phyloP scores from a whole-genome alignment of 2,888 invertebrate genomes.

The Electrophaes corylata region DNA sequence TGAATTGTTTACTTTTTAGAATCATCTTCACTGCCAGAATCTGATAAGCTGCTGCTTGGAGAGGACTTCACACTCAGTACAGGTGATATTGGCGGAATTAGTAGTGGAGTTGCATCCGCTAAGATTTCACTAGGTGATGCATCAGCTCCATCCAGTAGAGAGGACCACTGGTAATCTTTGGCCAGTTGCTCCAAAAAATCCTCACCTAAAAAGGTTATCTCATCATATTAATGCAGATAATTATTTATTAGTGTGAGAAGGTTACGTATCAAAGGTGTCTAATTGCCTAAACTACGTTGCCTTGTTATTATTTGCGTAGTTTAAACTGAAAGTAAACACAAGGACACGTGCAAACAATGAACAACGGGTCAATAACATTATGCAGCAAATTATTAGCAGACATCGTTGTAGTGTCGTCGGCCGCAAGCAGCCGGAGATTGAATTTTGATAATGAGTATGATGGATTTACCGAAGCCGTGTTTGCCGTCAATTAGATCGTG shows the following conservation, averaged over 20 bases:
- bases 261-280: conserved; percentile 1
- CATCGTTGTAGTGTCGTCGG: conserved; percentile 52
- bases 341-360: conserved; percentile 55
- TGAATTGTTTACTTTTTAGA: conserved; percentile 65
- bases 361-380: conserved; percentile 58
- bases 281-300: conserved; percentile 9
- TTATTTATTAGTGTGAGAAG: conserved; percentile 6
- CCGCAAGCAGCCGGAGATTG: conserved; percentile 51
- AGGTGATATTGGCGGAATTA: conserved; percentile 72
- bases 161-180: conserved; percentile 74
- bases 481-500: conserved; percentile 63
- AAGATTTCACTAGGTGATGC: conserved; percentile 79
- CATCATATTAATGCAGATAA: conserved; percentile 1
- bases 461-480: conserved; percentile 67
- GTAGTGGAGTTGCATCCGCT: conserved; percentile 72
- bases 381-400: conserved; percentile 37
- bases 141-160: conserved; percentile 72
- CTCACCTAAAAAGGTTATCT: conserved; percentile 54
- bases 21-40: conserved; percentile 80
- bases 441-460: conserved; percentile 24
- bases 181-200: conserved; percentile 74
- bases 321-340: conserved; percentile 57
- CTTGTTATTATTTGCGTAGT: conserved; percentile 24
- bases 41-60: conserved; percentile 70
- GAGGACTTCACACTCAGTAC: conserved; percentile 68